A percentile compares a stretch with the other conserved stretches of the same genome.
Conservation (phyloP, 2,888 invertebrate genomes). For the Drosophila percnosoma region DNA sequence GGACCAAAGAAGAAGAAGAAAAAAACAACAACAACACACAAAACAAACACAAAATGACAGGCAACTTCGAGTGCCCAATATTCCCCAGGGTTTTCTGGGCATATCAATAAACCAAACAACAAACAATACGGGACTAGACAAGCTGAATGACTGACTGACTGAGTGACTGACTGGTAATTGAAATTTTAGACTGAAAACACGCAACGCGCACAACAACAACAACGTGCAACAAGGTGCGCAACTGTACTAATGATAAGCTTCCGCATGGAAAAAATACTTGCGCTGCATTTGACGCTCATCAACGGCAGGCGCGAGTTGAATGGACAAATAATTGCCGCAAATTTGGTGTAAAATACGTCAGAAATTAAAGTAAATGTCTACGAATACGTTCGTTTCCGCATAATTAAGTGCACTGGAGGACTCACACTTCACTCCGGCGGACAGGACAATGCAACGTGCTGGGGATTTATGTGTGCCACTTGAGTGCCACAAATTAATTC, state of each 20-base stretch:
- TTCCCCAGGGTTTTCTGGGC: constrained; percentile 48
- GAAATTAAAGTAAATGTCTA: constrained; percentile 50
- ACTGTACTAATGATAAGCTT: constrained; percentile 41
- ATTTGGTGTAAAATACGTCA: constrained; percentile 69
- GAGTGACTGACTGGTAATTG: constrained; percentile 58
- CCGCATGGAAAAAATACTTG: not conserved
- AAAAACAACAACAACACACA: constrained; percentile 21
- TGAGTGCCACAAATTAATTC: constrained; percentile 82
- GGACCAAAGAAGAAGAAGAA: not conserved
- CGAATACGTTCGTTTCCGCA: constrained; percentile 59
- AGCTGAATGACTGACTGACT: constrained; percentile 12
- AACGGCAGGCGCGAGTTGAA: constrained; percentile 54
- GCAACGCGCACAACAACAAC: constrained; percentile 20
- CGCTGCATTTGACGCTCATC: constrained; percentile 70
- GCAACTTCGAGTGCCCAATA: constrained; percentile 36
- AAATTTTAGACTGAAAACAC: constrained; percentile 61
- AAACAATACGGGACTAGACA: constrained; percentile 40
- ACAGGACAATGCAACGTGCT: constrained; percentile 36
- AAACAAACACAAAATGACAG: constrained; percentile 64
- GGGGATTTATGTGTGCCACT: constrained; percentile 78
- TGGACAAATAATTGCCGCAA: constrained; percentile 62
- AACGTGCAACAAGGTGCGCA: constrained; percentile 38
- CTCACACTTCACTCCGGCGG: constrained; percentile 30
- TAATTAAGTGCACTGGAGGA: constrained; percentile 73
- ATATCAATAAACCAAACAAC: constrained; percentile 77